Percentiles rank a stretch among this genome's conserved stretches.
phyloP scores from a whole-genome alignment of 2,113 vertebrate species.

The Aix galericulata region DNA sequence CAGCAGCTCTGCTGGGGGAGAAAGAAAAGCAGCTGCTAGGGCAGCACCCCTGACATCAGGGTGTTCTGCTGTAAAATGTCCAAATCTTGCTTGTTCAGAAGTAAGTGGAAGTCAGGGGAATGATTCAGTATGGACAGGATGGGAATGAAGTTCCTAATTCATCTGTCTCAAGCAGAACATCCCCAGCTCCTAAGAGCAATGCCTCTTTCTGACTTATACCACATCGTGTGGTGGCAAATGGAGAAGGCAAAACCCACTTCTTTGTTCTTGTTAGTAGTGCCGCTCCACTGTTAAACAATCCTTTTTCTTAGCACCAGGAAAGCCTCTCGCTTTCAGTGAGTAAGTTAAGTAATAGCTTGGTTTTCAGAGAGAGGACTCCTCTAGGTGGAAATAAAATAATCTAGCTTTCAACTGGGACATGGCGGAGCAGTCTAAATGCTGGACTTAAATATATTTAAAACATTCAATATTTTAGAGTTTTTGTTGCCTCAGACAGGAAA shows the following conservation, averaged over 20 bases:
- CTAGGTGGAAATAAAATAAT: neutral
- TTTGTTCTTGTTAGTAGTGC: neutral
- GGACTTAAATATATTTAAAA: neutral
- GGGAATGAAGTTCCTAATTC: neutral
- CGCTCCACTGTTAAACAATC: neutral
- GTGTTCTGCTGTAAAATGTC: neutral
- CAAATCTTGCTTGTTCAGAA: fast-evolving
- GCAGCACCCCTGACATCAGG: neutral
- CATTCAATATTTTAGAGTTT: neutral
- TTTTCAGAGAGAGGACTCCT: neutral
- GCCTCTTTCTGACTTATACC: neutral
- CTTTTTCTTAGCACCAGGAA: neutral
- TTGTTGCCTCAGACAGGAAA: neutral
- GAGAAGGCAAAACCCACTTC: neutral
- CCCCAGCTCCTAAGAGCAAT: neutral
- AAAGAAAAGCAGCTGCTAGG: neutral
- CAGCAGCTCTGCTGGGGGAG: neutral
- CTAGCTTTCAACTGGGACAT: neutral
- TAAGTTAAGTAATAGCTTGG: neutral
- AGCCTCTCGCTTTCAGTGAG: neutral
- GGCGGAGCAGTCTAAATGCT: neutral
- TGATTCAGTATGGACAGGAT: neutral
- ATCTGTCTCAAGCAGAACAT: neutral
- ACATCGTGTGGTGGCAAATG: neutral
- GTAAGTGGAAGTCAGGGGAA: neutral